Conservation (phyloP, 1,140 invertebrate species). For the Periplaneta americana region DNA sequence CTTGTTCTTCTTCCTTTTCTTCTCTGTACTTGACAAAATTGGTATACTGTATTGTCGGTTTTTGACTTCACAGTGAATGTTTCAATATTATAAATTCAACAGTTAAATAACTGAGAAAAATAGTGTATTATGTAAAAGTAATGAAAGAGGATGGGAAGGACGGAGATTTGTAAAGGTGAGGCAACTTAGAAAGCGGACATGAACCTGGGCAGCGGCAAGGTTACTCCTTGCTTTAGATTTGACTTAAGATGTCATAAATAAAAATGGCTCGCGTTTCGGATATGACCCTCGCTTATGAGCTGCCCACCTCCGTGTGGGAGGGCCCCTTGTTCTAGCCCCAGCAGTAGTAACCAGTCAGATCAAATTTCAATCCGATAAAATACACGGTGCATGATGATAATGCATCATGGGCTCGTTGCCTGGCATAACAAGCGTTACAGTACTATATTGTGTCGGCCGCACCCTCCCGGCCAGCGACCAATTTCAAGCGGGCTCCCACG, state of each 20-base stretch:
- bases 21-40: too few species aligned
- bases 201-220: too few species aligned
- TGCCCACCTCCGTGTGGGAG: background rate
- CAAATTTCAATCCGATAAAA: background rate
- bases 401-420: background rate
- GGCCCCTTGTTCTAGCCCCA: background rate
- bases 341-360: background rate
- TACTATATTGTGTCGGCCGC: background rate
- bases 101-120: too few species aligned
- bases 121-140: too few species aligned
- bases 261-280: background rate
- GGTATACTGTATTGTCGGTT: too few species aligned
- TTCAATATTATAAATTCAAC: too few species aligned
- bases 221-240: background rate
- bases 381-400: background rate
- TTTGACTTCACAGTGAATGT: too few species aligned
- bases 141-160: too few species aligned
- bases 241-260: background rate
- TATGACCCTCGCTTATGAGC: background rate
- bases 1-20: too few species aligned
- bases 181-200: too few species aligned
- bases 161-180: too few species aligned
- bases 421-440: background rate
- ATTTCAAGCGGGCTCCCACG: background rate
- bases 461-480: background rate